These are phyloP conservation scores for Cygnus olor DNA, from an alignment of 2,797 vertebrate genomes.

Conservation along the genomic window DNA sequence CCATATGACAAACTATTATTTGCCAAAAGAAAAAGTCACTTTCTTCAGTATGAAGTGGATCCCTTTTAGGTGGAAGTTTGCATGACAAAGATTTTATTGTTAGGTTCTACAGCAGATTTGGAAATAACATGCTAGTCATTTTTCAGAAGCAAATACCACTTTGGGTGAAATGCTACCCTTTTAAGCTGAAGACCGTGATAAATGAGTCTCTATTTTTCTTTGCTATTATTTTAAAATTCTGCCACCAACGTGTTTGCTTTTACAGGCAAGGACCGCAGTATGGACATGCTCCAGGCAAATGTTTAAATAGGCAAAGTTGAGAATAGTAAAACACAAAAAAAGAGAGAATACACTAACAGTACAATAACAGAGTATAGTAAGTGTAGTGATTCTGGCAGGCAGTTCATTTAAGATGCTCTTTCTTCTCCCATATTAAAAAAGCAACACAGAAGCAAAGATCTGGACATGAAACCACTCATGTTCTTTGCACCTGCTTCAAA, in stretches of 20 bases:
- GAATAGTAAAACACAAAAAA: not conserved
- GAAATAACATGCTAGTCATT: not conserved
- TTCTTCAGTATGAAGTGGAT: not conserved
- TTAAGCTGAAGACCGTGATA: not conserved
- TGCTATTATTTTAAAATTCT: not conserved
- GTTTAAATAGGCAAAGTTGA: not conserved
- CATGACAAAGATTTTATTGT: not conserved
- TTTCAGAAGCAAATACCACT: not conserved
- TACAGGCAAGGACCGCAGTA: not conserved
- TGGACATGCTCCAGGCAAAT: not conserved
- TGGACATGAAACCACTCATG: not conserved
- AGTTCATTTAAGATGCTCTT: not conserved
- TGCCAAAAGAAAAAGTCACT: not conserved
- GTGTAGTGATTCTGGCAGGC: not conserved
- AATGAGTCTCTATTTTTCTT: not conserved
- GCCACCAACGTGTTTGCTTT: constrained; percentile 17
- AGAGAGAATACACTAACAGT: not conserved
- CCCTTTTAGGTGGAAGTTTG: not conserved
- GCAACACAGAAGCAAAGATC: not conserved
- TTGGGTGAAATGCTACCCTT: not conserved
- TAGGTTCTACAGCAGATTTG: not conserved
- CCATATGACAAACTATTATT: not conserved
- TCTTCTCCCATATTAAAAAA: not conserved
- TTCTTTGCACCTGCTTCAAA: not conserved
- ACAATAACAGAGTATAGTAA: not conserved